phyloP scores from a whole-genome alignment of 2,113 vertebrate genomes.

The Microcebus murinus region DNA sequence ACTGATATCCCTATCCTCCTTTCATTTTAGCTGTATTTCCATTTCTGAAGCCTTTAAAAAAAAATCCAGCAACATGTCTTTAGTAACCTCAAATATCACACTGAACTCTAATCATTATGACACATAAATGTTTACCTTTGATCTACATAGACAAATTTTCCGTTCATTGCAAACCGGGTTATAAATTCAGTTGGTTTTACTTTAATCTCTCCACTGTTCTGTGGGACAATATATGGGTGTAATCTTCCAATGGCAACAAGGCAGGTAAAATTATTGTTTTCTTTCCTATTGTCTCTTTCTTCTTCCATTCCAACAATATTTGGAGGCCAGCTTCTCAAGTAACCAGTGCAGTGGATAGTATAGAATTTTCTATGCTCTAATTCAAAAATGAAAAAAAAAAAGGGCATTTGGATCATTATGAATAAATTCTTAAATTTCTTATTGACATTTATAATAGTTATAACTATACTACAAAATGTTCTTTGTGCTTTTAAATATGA shows the following conservation, averaged over 20 bases:
- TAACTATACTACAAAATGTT: not conserved
- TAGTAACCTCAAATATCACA: not conserved
- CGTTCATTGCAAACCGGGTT: constrained; percentile 95
- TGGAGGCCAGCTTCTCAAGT: constrained; percentile 97
- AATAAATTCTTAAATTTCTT: constrained; percentile 14
- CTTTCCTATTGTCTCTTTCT: constrained; percentile 93
- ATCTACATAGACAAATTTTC: constrained; percentile 97
- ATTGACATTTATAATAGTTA: not conserved
- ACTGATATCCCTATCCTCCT: not conserved
- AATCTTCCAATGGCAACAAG: constrained; percentile 96
- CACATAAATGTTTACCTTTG: constrained; percentile 91
- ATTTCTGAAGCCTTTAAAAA: not conserved
- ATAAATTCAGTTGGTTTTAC: constrained; percentile 96
- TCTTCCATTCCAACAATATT: constrained; percentile 94
- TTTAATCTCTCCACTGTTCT: constrained; percentile 91
- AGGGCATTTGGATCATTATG: not conserved
- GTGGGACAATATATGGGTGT: constrained; percentile 92
- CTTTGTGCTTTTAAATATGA: not conserved
- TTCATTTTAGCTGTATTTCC: not conserved
- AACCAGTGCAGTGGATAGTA: constrained; percentile 97
- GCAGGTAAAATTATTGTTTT: constrained; percentile 95
- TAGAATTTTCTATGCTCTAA: constrained; percentile 96
- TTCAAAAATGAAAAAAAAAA: constrained; percentile 59
- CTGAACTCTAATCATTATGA: not conserved
- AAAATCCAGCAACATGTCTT: not conserved